Base-by-base conservation (phyloP, 2,113 vertebrate species). In the Laterallus jamaicensis region DNA sequence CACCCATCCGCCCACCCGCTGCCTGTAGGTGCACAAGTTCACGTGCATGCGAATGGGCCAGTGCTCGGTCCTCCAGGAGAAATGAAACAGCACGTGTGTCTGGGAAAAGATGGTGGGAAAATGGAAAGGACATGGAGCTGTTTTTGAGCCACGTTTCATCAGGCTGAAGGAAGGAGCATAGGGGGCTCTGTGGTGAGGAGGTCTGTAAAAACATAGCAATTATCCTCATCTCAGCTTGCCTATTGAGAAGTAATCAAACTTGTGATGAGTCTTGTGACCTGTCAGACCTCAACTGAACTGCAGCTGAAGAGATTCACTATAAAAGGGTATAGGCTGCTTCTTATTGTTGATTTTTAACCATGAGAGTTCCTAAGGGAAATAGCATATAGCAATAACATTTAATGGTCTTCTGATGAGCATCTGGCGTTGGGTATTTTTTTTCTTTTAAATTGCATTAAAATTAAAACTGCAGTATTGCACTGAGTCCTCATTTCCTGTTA, bases 401-500 rank as follows among this genome's bases (percentile, higher is more conserved):
- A 94, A 92, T 89, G 81, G 77, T 76, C 71, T 94, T 95, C 86
- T 94, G 88, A 96, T 89, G 86, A 96, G 91, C 94, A 95, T 92
- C 95, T 96, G 93, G 86, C 86, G 70, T 77, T 87, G 70, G 44
- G 35, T 76, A 35, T 20, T 58, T 95, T 67, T 67, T 93, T 88
- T 54, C 76, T 75, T 88, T 91, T 92, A 89, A 94, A 95, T 79
- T 82, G 70, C 88, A 93, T 89, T 96, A 87, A 91, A 95, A 96
- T 92, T 92, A 94, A 96, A 94, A 94, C 83, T 91, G 63, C 90
- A 93, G 50, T 89, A 93, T 84, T 94, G 86, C 67, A 94, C 17
- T 20, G 81, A 94, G 81, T 89, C 81, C 78, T 96, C 93, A 93
- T 95, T 96, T 97, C 96, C 96, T 97, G 92, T 92, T 93, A 85